Evolutionary conservation across 1,140 invertebrate species (phyloP).

Genomic region (Babylonia areolata): DNA sequence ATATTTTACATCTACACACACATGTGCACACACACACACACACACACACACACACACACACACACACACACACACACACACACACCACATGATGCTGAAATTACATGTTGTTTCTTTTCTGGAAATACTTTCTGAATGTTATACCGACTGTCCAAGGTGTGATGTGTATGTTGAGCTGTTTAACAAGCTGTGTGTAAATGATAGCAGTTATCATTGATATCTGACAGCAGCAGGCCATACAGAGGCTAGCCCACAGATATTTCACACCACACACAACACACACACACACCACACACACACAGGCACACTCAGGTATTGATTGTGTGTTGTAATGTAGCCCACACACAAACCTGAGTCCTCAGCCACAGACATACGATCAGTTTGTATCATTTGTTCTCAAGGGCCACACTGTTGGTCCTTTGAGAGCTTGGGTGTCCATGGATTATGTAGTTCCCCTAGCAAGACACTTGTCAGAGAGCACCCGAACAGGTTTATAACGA

Average conservation of each 20-base stretch:
- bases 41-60: not conserved
- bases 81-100: not conserved
- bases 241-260: not conserved
- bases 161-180: not conserved
- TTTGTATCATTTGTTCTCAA: not conserved
- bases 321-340: not conserved
- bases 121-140: not conserved
- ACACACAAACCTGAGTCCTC: not conserved
- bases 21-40: not conserved
- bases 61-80: slow-evolving; percentile 6
- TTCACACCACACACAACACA: not conserved
- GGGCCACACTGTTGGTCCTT: not conserved
- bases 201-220: not conserved
- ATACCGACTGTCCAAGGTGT: not conserved
- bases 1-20: not conserved
- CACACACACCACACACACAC: too few relatives aligned
- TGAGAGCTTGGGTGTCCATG: not conserved
- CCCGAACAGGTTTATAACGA: too few relatives aligned
- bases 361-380: not conserved
- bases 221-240: not conserved
- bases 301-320: not conserved
- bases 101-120: not conserved
- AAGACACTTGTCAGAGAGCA: too few relatives aligned
- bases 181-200: not conserved
- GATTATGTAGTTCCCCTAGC: not conserved